Percentiles rank a stretch among this genome's conserved stretches.
These are phyloP conservation scores for Spodoptera frugiperda DNA, from an alignment of 1,140 invertebrate species.

Conservation along the genomic window DNA sequence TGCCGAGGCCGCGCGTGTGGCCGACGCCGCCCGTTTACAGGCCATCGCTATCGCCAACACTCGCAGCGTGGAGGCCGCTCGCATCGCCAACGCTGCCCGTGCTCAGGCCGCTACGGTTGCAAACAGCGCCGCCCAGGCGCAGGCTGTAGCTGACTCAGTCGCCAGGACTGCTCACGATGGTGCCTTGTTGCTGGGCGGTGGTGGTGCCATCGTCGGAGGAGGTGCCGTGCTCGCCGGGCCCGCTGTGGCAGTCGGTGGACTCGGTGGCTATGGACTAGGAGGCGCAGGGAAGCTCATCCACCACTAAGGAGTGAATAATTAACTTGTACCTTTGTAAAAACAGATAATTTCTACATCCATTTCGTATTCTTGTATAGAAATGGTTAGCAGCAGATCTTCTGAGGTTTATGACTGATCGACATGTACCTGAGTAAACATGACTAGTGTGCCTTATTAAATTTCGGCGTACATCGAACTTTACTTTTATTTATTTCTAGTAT, in stretches of 20 bases:
- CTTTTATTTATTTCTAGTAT: no score
- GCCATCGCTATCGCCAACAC: slow-evolving; percentile 78
- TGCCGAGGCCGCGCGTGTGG: slow-evolving; percentile 72
- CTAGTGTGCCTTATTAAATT: slow-evolving; percentile 54
- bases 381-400: slow-evolving; percentile 74
- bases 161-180: slow-evolving; percentile 71
- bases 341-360: slow-evolving; percentile 71
- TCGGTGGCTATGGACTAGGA: slow-evolving; percentile 52
- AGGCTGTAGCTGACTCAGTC: slow-evolving; percentile 75
- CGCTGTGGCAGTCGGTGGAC: slow-evolving; percentile 48
- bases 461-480: slow-evolving; percentile 41
- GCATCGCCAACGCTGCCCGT: slow-evolving; percentile 76
- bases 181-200: slow-evolving; percentile 64
- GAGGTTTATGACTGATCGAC: slow-evolving; percentile 57
- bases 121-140: slow-evolving; percentile 73
- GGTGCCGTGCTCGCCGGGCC: slow-evolving; percentile 49
- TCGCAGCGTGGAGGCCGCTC: slow-evolving; percentile 73
- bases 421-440: slow-evolving; percentile 67
- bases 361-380: slow-evolving; percentile 67
- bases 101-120: slow-evolving; percentile 76
- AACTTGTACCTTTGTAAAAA: slow-evolving; percentile 57
- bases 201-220: slow-evolving; percentile 49
- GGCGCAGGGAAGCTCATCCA: slow-evolving; percentile 54
- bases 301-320: slow-evolving; percentile 54
- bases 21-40: slow-evolving; percentile 76